These are phyloP conservation scores for Amphiprion percula DNA, from an alignment of 2,113 vertebrate genomes.

Conservation along the genomic window DNA sequence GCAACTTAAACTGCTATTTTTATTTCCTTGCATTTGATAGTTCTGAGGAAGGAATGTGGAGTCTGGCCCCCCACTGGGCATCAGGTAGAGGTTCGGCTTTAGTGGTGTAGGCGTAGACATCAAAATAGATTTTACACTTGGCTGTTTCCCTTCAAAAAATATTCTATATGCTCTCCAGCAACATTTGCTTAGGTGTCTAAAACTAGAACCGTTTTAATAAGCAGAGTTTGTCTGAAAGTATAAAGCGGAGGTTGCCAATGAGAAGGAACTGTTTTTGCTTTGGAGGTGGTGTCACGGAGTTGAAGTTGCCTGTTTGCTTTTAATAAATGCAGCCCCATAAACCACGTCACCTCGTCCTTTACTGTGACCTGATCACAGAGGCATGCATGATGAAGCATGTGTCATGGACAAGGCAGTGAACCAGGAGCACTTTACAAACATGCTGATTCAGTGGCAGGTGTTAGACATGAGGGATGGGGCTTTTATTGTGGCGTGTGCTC, in stretches of 20 bases:
- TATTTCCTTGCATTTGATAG: constrained; percentile 34
- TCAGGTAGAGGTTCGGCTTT: constrained; percentile 34
- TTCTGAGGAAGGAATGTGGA: constrained; percentile 16
- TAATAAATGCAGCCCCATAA: constrained; percentile 21
- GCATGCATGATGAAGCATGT: constrained; percentile 48
- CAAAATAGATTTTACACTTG: constrained; percentile 49
- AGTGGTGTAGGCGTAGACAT: constrained; percentile 19
- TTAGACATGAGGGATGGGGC: constrained; percentile 58
- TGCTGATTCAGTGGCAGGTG: constrained; percentile 64
- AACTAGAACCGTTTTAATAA: constrained; percentile 6
- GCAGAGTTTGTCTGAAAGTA: constrained; percentile 8
- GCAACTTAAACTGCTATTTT: constrained; percentile 50
- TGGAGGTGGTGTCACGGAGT: not conserved
- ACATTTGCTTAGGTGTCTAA: constrained; percentile 26
- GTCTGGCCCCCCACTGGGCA: constrained; percentile 43
- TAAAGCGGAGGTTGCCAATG: not conserved
- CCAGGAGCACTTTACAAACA: constrained; percentile 37
- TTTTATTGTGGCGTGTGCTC: constrained; percentile 25
- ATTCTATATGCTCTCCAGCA: constrained; percentile 21
- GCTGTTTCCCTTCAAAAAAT: constrained; percentile 38
- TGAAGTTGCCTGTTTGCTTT: not conserved
- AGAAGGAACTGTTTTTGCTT: not conserved
- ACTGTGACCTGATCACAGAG: constrained; percentile 31
- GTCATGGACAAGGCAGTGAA: not conserved
- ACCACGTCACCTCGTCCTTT: constrained; percentile 30